Evolutionary conservation across 2,113 vertebrate species (phyloP).

Genomic region (Chaetorhynchus papuensis): DNA sequence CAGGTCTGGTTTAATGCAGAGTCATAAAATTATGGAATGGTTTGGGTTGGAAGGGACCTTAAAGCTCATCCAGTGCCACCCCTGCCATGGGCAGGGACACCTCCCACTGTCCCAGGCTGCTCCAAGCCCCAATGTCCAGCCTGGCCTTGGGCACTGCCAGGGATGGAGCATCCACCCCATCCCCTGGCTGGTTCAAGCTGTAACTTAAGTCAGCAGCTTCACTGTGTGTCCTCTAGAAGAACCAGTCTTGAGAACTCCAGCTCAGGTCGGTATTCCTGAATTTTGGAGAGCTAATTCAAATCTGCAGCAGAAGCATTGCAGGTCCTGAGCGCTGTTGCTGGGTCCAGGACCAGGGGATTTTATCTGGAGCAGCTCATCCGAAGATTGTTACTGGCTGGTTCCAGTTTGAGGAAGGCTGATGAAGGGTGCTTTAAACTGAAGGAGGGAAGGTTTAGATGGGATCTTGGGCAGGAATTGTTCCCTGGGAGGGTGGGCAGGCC

Average conservation of each 20-base stretch:
- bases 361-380: neutral
- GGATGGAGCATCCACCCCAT: neutral
- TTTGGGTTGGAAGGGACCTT: neutral
- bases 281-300: neutral
- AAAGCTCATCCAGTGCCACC: neutral
- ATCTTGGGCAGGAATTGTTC: neutral
- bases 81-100: neutral
- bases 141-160: neutral
- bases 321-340: fast-evolving
- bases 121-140: neutral
- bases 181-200: neutral
- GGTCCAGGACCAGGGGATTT: neutral
- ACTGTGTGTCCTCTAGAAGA: neutral
- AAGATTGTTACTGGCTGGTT: neutral
- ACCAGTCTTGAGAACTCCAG: neutral
- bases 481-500: fast-evolving
- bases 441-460: fast-evolving
- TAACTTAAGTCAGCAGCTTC: neutral
- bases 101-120: neutral
- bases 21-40: neutral
- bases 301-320: neutral
- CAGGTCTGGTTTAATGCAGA: neutral
- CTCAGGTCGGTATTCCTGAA: neutral
- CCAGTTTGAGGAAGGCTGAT: neutral
- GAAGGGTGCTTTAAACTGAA: neutral